Evolutionary conservation across 2,797 vertebrate genomes (phyloP), one percentile per base, ranked within the genome.

Genomic region (Mormyrus hasselquistii): DNA sequence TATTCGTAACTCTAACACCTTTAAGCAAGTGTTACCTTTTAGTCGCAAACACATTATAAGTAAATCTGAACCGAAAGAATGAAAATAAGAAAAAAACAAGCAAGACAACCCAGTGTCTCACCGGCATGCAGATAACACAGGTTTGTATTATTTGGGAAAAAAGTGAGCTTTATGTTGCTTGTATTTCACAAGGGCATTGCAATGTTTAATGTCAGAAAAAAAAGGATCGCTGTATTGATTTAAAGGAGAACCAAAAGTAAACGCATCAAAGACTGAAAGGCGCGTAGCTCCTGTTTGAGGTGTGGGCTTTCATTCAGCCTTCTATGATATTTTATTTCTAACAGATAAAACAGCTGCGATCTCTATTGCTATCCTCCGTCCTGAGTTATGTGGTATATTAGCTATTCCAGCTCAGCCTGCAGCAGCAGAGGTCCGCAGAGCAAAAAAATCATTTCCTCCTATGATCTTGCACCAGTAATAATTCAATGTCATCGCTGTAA

Each of bases 271-370:
- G 55, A 65, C 49, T 29, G 12, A 82, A 25, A 59, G 79, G 34
- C 25, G 22, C 7, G n/a, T 84, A 9, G 53, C 52, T 52, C 34
- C 52, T 22, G 57, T 88, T n/a, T 22, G n/a, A 89, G 82, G 53
- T 29, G 53, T 50, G n/a, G 38, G 53, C 79, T 88, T 88, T 85
- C 79, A 85, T 50, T 65, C 55, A 25, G 19, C 14, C n/a, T 41
- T 62, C 29, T 52, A 29, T 49, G 34, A 73, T 69, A 52, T 76
- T 52, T 86, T 79, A 53, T 69, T 65, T 87, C 44, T 87, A 38
- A 88, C 57, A 44, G 52, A 82, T 89, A 55, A 88, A 82, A 88
- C 52, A 88, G 86, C 22, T 49, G 73, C 59, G 86, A 88, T 82
- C 89, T 88, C 29, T 38, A 49, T 47, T 55, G 49, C 52, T 52